Evolutionary conservation across 2,797 vertebrate genomes (phyloP).

Genomic region (Myripristis murdjan): DNA sequence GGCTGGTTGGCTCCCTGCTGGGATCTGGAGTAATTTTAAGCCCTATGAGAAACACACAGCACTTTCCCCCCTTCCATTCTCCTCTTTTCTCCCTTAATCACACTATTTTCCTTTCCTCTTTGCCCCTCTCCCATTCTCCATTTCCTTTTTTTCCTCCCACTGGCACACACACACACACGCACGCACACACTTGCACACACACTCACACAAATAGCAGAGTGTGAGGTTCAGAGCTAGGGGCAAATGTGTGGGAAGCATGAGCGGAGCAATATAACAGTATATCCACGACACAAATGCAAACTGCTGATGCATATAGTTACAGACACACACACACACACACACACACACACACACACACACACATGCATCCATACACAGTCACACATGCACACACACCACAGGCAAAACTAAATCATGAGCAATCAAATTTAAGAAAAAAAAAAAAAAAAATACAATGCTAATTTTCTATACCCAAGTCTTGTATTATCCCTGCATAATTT

Average conservation of each 20-base stretch:
- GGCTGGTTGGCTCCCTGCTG: slow-evolving; percentile 58
- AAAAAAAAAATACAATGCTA: slow-evolving; percentile 24
- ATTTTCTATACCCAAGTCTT: slow-evolving; percentile 8
- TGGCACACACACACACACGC: slow-evolving; percentile 9
- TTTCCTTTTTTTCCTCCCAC: slow-evolving; percentile 42
- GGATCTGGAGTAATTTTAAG: slow-evolving; percentile 66
- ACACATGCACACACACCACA: slow-evolving; percentile 13
- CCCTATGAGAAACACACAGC: slow-evolving; percentile 28
- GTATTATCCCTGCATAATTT: slow-evolving; percentile 37
- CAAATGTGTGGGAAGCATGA: slow-evolving; percentile 75
- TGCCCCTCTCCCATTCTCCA: slow-evolving; percentile 12
- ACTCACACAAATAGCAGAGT: slow-evolving; percentile 40
- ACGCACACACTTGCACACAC: slow-evolving; percentile 18
- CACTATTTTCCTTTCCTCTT: neutral
- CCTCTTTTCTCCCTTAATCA: slow-evolving; percentile 9
- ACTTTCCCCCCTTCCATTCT: slow-evolving; percentile 5
- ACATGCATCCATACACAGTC: too few relatives aligned
- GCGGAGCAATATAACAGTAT: slow-evolving; percentile 44
- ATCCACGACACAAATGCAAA: slow-evolving; percentile 37
- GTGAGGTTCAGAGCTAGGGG: slow-evolving; percentile 70
- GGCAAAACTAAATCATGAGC: slow-evolving; percentile 38
- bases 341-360: slow-evolving; percentile 10
- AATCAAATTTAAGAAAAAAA: too few relatives aligned
- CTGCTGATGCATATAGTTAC: slow-evolving; percentile 24
- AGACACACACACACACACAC: slow-evolving; percentile 16